Base-by-base conservation (phyloP, 2,888 invertebrate species). In the Colletes collaris region DNA sequence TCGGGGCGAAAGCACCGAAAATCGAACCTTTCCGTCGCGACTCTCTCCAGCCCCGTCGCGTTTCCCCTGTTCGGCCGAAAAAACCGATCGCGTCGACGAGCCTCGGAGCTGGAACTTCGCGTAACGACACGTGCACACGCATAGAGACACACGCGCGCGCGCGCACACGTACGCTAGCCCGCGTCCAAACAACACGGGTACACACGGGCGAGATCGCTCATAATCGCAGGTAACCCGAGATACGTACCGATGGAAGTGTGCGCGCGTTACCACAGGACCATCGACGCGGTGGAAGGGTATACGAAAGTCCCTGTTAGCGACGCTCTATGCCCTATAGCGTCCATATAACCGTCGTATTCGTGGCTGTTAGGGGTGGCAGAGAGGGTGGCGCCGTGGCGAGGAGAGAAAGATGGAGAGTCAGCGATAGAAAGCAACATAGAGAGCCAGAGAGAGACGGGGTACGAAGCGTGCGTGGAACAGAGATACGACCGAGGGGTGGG, bases 301-400 rank as follows among this genome's bases (percentile, higher is more conserved):
- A 82, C 72, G 85, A 80, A 84, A 77, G 76, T 80, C 86, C 81
- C 86, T 82, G 86, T 86, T 86, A 86, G 81, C 79, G 84, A 77
- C 82, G 85, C 76, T 83, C 83, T 76, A 50, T 73, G 77, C 72
- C 71, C 79, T 74, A 76, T 83, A 81, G 84, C 87, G 84, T 84
- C 85, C 82, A 75, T 86, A 85, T 82, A 84, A 84, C 78, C 87
- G 81, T 82, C 81, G 84, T 84, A 88, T 86, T 89, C 82, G 88
- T 85, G 87, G 83, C 79, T 83, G 87, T 86, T 86, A 81, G 86
- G 83, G 77, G 80, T 63, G 16, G 52, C 83, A 75, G 65, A 74
- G 81, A 63, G 72, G 40, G 52, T 27, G 40, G 46, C 35, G 35
- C 2, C 27, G 65, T 13, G 70, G 75, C 50, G 65, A 75, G 60